phyloP scores from a whole-genome alignment of 2,888 invertebrate genomes.

The Globia sparganii region DNA sequence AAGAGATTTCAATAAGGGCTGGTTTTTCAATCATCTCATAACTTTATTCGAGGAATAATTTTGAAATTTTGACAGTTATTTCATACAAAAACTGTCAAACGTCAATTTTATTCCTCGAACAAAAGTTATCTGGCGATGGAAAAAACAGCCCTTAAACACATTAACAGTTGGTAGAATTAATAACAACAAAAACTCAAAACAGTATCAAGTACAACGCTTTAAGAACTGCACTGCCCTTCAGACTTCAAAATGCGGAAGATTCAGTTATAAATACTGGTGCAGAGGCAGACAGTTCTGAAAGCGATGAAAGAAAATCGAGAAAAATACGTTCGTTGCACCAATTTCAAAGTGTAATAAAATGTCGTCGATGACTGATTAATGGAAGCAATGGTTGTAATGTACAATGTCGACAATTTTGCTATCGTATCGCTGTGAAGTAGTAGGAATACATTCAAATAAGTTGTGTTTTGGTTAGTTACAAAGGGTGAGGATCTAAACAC shows the following conservation, averaged over 20 bases:
- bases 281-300: constrained; percentile 64
- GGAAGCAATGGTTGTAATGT: constrained; percentile 89
- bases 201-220: constrained; percentile 54
- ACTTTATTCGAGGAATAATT: no score
- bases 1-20: constrained; percentile 38
- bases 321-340: constrained; percentile 84
- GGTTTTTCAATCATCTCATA: no score
- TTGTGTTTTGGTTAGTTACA: constrained; percentile 89
- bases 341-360: constrained; percentile 81
- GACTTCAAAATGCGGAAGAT: constrained; percentile 63
- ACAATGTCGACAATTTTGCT: constrained; percentile 86
- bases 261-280: constrained; percentile 51
- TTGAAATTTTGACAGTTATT: no score
- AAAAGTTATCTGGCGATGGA: no score
- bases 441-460: constrained; percentile 87
- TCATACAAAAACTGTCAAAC: no score
- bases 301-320: constrained; percentile 53
- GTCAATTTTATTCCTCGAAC: no score
- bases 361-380: constrained; percentile 83
- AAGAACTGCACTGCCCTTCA: constrained; percentile 59
- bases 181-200: constrained; percentile 54
- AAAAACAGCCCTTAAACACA: no score
- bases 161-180: constrained; percentile 32
- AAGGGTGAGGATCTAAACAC: constrained; percentile 90
- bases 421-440: constrained; percentile 84